Evolutionary conservation across 2,113 vertebrate species (phyloP).

Genomic region (Protobothrops mucrosquamatus): DNA sequence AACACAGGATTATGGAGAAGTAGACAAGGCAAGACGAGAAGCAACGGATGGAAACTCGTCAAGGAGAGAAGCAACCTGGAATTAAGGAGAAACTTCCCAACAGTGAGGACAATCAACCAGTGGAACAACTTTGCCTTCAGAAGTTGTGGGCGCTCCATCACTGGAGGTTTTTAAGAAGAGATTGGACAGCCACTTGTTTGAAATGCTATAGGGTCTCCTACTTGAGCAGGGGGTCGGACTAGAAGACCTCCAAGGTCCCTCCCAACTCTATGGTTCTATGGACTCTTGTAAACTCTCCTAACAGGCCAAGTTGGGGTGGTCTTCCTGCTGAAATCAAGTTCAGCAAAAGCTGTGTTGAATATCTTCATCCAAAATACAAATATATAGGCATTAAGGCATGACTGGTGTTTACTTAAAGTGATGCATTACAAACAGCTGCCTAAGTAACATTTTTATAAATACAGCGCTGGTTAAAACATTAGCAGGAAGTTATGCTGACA

Average conservation of each 20-base stretch:
- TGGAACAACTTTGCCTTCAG: background rate
- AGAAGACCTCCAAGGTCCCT: background rate
- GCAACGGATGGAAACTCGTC: background rate
- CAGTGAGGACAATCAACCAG: background rate
- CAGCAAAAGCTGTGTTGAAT: background rate
- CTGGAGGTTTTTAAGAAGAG: background rate
- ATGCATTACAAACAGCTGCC: slow-evolving; percentile 13
- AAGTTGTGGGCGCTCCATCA: background rate
- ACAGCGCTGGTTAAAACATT: slow-evolving; percentile 17
- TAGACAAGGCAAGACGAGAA: background rate
- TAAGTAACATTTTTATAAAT: slow-evolving; percentile 5
- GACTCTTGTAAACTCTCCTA: background rate
- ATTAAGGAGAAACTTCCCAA: background rate
- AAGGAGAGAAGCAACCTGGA: background rate
- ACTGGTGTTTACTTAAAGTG: background rate
- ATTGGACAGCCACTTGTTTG: background rate
- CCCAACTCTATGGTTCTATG: background rate
- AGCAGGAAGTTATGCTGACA: slow-evolving; percentile 33
- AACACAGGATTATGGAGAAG: background rate
- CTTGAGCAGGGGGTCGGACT: background rate
- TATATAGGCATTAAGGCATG: background rate
- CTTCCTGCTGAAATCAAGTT: background rate
- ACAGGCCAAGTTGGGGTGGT: background rate
- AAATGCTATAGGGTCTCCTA: background rate
- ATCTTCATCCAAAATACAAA: background rate